Evolutionary conservation across 2,888 invertebrate species (phyloP).

Genomic region (Eupithecia inturbata): DNA sequence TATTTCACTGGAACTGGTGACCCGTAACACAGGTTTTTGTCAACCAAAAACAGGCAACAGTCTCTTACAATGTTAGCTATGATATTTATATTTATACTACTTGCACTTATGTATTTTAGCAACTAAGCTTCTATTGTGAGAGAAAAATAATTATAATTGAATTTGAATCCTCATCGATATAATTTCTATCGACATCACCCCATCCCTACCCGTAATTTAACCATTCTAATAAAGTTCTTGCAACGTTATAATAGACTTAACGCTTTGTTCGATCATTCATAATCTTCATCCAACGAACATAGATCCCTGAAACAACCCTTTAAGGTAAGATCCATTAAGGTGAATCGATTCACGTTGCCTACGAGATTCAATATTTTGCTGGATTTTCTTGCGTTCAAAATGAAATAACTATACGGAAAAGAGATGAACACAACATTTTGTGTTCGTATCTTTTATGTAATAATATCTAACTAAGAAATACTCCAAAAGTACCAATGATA

Average conservation of each 20-base stretch:
- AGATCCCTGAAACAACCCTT: constrained; percentile 63
- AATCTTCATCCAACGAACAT: constrained; percentile 66
- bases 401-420: background rate
- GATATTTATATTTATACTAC: no score
- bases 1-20: no score
- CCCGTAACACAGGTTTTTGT: no score
- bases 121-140: no score
- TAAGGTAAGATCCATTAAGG: constrained; percentile 54
- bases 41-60: no score
- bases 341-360: background rate
- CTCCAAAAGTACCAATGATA: no score
- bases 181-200: constrained; percentile 46
- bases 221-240: constrained; percentile 81
- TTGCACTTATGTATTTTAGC: no score
- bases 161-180: constrained; percentile 3
- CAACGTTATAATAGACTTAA: constrained; percentile 80
- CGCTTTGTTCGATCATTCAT: constrained; percentile 82
- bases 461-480: no score
- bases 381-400: background rate
- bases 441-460: no score
- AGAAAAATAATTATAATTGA: no score
- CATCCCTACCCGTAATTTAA: constrained; percentile 65
- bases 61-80: no score
- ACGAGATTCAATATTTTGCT: background rate
- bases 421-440: background rate